These are phyloP conservation scores for Cephus cinctus DNA, from an alignment of 1,140 invertebrate genomes.

Conservation along the genomic window DNA sequence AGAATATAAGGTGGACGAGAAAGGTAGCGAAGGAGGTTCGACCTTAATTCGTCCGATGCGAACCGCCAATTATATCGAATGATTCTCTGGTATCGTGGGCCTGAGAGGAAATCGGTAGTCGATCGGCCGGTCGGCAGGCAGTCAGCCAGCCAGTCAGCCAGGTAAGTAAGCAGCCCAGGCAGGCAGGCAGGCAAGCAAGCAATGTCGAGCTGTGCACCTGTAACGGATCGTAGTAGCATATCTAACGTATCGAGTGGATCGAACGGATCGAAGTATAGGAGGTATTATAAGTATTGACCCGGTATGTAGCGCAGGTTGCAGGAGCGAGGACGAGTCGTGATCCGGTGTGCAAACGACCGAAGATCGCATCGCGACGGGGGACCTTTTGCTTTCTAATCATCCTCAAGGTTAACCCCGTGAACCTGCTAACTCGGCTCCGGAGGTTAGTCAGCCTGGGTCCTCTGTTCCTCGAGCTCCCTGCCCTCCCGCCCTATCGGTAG, in stretches of 20 bases:
- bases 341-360: constrained; percentile 32
- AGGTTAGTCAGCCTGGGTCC: constrained; percentile 10
- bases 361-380: constrained; percentile 14
- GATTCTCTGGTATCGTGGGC: constrained; percentile 20
- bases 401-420: constrained; percentile 46
- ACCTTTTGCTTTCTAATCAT: constrained; percentile 51
- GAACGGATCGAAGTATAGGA: too few species aligned
- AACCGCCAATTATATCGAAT: constrained; percentile 29
- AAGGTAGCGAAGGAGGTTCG: too few species aligned
- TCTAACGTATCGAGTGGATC: constrained; percentile 23
- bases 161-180: too few species aligned
- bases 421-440: constrained; percentile 35
- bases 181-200: too few species aligned
- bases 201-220: constrained; percentile 10
- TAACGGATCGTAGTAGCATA: constrained; percentile 11
- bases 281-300: too few species aligned
- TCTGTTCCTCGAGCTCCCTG: neutral
- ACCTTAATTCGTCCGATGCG: constrained; percentile 16
- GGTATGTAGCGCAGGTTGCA: constrained; percentile 24
- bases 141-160: neutral
- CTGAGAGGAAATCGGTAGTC: constrained; percentile 13
- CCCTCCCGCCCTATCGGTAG: too few species aligned
- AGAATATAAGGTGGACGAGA: too few species aligned
- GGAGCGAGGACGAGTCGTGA: constrained; percentile 47
- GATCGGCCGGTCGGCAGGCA: constrained; percentile 3